Base-by-base conservation (phyloP, 2,113 vertebrate genomes). In the Thalassoma bifasciatum region DNA sequence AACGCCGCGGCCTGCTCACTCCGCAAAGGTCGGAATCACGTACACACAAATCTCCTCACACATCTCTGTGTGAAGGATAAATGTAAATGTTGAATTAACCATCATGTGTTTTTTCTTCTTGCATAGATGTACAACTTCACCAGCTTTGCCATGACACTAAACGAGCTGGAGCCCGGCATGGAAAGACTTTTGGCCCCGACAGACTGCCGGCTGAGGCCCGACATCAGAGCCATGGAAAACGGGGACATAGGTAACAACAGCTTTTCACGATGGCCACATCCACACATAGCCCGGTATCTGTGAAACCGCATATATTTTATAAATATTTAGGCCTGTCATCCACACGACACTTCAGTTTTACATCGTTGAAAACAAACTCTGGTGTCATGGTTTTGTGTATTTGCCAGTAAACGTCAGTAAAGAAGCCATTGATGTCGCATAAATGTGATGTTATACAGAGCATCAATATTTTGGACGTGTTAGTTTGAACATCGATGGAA, bases 61-160 rank as follows among this genome's bases (percentile, higher is more conserved):
- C 40, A 13, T n/a, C 2, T 49, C 19, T 2, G 10, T n/a, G 51
- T 42, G 11, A 14, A 46, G 7, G 16, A 17, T 66, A 17, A 58
- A 13, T 1, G 47, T 5, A 47, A 9, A 1, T 47, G 44, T 47
- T 5, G 4, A 47, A 22, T 22, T 36, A 23, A 44, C 26, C 40
- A 8, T 30, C 13, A 38, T 57, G 22, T 42, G 19, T 9, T n/a
- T 10, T 64, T 81, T 59, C 19, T 40, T 5, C n/a, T 21, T 47
- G 16, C 66, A n/a, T 76, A 99, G 98, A 98, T 99, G 95, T 99
- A 99, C 84, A 99, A 98, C 86, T 99, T 99, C 89, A 99, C 96
- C 88, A 97, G 93, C 86, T 99, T 98, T 88, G 94, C 98, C 2
- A 95, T 98, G 89, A 95, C 95, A 21, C 95, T 99, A 61, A 99